phyloP scores from a whole-genome alignment of 1,140 invertebrate species.

The Pissodes strobi region DNA sequence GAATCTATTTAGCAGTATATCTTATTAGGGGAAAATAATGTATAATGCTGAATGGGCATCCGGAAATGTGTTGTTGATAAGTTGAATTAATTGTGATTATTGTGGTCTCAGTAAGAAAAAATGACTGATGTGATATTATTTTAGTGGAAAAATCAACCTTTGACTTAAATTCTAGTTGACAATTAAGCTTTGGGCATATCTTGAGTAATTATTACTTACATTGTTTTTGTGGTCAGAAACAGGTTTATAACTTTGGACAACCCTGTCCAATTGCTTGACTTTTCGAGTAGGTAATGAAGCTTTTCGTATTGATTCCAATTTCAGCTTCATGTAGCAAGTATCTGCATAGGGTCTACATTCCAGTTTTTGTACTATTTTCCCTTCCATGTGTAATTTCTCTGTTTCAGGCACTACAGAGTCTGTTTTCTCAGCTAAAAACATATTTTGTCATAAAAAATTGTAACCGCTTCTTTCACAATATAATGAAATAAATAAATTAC shows the following conservation, averaged over 20 bases:
- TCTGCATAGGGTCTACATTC: conserved; percentile 91
- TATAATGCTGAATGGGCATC: too few species aligned
- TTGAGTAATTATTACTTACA: conserved; percentile 70
- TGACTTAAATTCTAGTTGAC: too few species aligned
- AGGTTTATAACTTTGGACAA: conserved; percentile 86
- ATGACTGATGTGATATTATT: too few species aligned
- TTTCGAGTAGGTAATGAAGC: conserved; percentile 78
- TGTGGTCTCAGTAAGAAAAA: too few species aligned
- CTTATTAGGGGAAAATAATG: too few species aligned
- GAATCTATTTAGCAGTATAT: too few species aligned
- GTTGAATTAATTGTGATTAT: too few species aligned
- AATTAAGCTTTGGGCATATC: too few species aligned
- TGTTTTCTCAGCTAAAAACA: conserved; percentile 60
- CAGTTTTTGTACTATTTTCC: conserved; percentile 90
- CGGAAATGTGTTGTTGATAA: too few species aligned
- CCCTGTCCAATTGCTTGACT: conserved; percentile 79
- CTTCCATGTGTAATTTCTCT: conserved; percentile 88
- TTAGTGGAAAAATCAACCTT: too few species aligned
- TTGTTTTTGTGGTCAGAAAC: conserved; percentile 89
- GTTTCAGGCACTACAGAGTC: conserved; percentile 73
- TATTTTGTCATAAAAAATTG: neutral
- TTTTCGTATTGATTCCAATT: conserved; percentile 81
- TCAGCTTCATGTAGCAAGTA: conserved; percentile 86
- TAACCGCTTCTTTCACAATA: too few species aligned
- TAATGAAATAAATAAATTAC: conserved; percentile 18